A percentile compares a stretch with the other conserved stretches of the same genome.
These are phyloP conservation scores for Drymodes brunneopygia DNA, from an alignment of 2,113 vertebrate species.

Conservation along the genomic window DNA sequence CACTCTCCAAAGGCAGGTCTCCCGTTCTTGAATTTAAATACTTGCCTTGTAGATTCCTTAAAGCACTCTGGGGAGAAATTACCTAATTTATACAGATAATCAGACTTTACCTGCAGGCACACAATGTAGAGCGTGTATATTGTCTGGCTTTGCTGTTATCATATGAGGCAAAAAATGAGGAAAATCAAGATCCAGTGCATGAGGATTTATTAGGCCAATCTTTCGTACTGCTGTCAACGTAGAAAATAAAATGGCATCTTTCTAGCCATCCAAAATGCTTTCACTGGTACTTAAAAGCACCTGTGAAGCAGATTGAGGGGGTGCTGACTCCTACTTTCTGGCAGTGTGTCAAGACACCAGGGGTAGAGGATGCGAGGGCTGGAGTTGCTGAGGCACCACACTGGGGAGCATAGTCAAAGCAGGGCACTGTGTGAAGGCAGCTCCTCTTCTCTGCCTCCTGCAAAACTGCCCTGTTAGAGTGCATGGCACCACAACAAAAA, in stretches of 20 bases:
- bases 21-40: background rate
- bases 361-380: background rate
- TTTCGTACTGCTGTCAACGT: background rate
- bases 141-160: background rate
- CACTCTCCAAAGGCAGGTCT: accelerated
- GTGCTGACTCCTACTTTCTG: background rate
- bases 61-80: background rate
- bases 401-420: background rate
- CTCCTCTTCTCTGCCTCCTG: background rate
- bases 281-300: background rate
- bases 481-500: background rate
- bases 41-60: background rate
- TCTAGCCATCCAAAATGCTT: background rate
- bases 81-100: background rate
- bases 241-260: background rate
- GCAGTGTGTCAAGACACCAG: background rate
- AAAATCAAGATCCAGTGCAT: background rate
- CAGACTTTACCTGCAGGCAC: background rate
- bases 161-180: background rate
- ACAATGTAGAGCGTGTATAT: background rate
- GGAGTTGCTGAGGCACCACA: background rate
- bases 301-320: background rate
- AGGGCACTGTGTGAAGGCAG: background rate
- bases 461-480: background rate
- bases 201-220: background rate